Base-by-base conservation (phyloP, 23 tunicate species). In the Halocynthia roretzi region DNA sequence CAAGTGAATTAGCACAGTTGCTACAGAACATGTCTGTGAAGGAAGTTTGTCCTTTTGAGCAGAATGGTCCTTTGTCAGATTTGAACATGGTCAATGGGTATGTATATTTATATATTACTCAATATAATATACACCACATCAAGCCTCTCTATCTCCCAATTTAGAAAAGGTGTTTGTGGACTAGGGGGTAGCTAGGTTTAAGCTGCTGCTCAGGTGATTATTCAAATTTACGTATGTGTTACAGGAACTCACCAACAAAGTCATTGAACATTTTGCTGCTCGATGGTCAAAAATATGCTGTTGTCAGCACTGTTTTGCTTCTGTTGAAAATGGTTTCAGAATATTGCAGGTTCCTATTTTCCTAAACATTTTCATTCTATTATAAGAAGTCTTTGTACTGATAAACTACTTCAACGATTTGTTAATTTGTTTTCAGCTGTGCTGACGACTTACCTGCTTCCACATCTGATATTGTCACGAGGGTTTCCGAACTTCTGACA, bases 361-460 rank as follows among this genome's bases (percentile, higher is more conserved):
- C n/a, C n/a, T 20, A n/a, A 17, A 17, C 12, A 12, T 68, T 68
- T 68, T 68, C n/a, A 60, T 60, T 60, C 4, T 2, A 15, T 18
- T 67, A 67, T 18, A 67, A 11, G 71, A 15, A n/a, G n/a, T 60
- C 17, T 60, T 4, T 4, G 17, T 60, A 15, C 1, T 60, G n/a
- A 60, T 60, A 2, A 68, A 68, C 20, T 17, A 68, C 31, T 12
- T 68, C 44, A 31, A 31, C 4, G 44, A 12, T 67, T 20, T n/a
- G 20, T 20, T 12, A n/a, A 11, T 12, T 6, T 80, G 17, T 55
- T 31, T 12, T 63, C 50, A 84, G 89, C 76, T 89, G 96, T 76
- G 81, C 86, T 10, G 84, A 84, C 70, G 96, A 89, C 62, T 83
- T 84, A 54, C 96, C 96, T 7, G 77, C 79, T n/a, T 89, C 96